Percentiles rank a stretch among this genome's conserved stretches.
Conservation (phyloP, 37 sponge, comb jelly and placozoan species). For the Tethya wilhelma region DNA sequence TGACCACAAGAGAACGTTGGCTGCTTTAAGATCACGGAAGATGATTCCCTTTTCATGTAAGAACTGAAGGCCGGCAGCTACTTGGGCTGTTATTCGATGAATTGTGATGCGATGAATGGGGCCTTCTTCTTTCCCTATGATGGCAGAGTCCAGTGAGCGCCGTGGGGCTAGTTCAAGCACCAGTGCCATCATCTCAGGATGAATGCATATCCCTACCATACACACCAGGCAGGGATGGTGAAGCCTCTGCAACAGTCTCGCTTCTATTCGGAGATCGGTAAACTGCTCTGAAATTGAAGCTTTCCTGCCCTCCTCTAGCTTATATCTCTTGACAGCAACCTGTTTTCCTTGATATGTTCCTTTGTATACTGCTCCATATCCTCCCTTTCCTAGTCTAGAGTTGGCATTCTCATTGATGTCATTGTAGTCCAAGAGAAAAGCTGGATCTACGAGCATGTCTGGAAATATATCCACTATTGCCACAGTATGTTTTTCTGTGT, state of each 20-base stretch:
- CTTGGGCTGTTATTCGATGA: constrained; percentile 73
- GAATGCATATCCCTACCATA: constrained; percentile 71
- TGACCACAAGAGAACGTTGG: constrained; percentile 85
- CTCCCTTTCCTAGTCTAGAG: constrained; percentile 68
- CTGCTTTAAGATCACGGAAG: constrained; percentile 79
- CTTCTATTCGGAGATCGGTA: constrained; percentile 53
- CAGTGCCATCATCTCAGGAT: constrained; percentile 63
- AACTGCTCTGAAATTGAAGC: too few species aligned
- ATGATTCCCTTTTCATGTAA: constrained; percentile 67
- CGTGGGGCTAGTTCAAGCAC: constrained; percentile 89
- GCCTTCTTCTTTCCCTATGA: constrained; percentile 57
- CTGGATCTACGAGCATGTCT: constrained; percentile 61
- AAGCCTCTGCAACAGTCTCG: constrained; percentile 60
- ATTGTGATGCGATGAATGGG: constrained; percentile 64
- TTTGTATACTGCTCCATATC: constrained; percentile 72
- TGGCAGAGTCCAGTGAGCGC: constrained; percentile 58
- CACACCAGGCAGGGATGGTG: constrained; percentile 81
- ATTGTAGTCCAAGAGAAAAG: constrained; percentile 50
- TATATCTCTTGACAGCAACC: constrained; percentile 78
- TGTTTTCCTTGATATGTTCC: constrained; percentile 54
- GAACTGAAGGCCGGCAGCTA: constrained; percentile 75
- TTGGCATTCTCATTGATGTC: constrained; percentile 53
- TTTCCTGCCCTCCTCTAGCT: constrained; percentile 7
- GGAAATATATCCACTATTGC: constrained; percentile 66
- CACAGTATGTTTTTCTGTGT: constrained; percentile 33